Evolutionary conservation across 37 sponge, comb jelly and placozoan genomes (phyloP).

Genomic region (Lycopodina hypogea): DNA sequence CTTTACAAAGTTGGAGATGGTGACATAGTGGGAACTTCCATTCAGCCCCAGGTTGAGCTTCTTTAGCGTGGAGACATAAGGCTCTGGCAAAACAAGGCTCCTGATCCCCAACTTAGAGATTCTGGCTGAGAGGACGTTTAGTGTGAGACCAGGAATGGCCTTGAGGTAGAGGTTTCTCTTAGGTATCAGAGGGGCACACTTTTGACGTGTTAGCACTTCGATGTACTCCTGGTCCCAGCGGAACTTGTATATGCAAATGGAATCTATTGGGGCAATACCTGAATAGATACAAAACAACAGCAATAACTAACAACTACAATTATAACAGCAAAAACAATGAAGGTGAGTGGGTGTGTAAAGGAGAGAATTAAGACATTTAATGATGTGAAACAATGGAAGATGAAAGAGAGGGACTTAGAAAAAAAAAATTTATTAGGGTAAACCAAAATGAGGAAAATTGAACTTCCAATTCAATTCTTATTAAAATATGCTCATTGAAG

Average conservation of each 20-base stretch:
- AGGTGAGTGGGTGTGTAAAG: neutral
- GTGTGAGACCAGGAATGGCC: slow-evolving; percentile 49
- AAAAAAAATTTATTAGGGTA: too few species aligned
- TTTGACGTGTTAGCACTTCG: slow-evolving; percentile 27
- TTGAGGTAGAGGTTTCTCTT: slow-evolving; percentile 43
- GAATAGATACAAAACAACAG: neutral
- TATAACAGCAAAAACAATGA: too few species aligned
- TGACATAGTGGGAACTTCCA: slow-evolving; percentile 50
- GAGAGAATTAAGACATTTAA: neutral
- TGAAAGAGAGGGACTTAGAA: neutral
- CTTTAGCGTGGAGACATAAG: slow-evolving; percentile 40
- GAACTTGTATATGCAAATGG: slow-evolving; percentile 36
- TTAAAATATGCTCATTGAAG: too few species aligned
- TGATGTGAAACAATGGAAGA: neutral
- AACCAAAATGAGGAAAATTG: too few species aligned
- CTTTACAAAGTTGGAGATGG: slow-evolving; percentile 43
- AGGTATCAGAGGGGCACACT: slow-evolving; percentile 27
- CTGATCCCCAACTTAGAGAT: slow-evolving; percentile 46
- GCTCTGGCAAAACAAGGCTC: slow-evolving; percentile 36
- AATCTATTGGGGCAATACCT: slow-evolving; percentile 32
- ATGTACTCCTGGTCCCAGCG: slow-evolving; percentile 21
- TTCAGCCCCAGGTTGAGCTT: slow-evolving; percentile 38
- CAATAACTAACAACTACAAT: neutral
- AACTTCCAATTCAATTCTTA: too few species aligned
- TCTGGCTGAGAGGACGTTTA: slow-evolving; percentile 52